phyloP scores from a whole-genome alignment of 2,888 invertebrate species.

The Metallyticus violacea region DNA sequence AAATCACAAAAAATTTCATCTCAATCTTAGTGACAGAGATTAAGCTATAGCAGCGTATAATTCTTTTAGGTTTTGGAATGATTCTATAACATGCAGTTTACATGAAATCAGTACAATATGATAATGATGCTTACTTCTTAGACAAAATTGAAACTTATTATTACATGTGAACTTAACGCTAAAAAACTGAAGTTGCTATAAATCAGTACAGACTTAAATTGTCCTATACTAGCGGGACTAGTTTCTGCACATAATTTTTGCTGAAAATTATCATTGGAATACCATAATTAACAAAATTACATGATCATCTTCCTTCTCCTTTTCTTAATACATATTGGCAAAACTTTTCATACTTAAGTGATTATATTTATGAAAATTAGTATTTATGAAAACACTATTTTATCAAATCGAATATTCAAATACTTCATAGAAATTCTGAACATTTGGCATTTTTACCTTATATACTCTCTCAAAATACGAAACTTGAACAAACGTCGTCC shows the following conservation, averaged over 20 bases:
- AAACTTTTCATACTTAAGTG: not conserved
- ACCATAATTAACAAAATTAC: not conserved
- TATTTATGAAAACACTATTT: not conserved
- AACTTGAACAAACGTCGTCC: not conserved
- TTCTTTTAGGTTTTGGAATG: not conserved
- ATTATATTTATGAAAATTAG: not conserved
- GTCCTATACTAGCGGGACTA: not conserved
- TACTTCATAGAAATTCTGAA: not conserved
- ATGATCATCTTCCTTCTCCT: not conserved
- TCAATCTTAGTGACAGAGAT: not conserved
- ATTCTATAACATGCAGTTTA: not conserved
- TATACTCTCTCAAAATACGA: not conserved
- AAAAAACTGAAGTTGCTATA: not conserved
- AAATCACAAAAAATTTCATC: not conserved
- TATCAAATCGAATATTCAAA: not conserved
- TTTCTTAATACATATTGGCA: not conserved
- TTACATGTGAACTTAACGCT: too few species aligned
- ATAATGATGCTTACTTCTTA: not conserved
- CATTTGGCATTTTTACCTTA: not conserved
- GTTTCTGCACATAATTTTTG: not conserved
- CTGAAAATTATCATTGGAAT: not conserved
- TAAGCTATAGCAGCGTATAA: not conserved
- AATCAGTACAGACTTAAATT: not conserved
- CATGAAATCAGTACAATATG: not conserved
- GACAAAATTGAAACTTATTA: not conserved